These are phyloP conservation scores for Cyphomyrus plagiostoma DNA, from an alignment of 2,113 vertebrate genomes.

Conservation along the genomic window DNA sequence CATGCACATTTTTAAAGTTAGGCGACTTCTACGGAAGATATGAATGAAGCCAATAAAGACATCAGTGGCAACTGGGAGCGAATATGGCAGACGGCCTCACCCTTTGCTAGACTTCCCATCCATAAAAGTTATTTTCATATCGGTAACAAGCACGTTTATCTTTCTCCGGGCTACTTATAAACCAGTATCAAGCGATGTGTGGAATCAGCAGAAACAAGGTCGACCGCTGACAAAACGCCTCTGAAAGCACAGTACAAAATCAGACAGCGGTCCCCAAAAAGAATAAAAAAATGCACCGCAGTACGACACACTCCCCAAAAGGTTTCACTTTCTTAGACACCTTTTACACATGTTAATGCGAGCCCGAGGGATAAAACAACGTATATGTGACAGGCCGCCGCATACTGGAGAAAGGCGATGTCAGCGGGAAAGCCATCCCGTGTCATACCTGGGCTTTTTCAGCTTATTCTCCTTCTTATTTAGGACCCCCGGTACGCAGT, in stretches of 20 bases:
- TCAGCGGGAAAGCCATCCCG: neutral
- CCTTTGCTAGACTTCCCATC: neutral
- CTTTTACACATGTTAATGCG: neutral
- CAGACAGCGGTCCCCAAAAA: neutral
- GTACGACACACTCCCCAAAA: neutral
- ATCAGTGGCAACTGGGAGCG: neutral
- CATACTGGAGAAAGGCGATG: neutral
- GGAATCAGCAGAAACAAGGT: neutral
- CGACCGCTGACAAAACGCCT: neutral
- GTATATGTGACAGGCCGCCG: neutral
- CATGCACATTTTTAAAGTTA: neutral
- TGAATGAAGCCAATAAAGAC: neutral
- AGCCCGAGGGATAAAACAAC: neutral
- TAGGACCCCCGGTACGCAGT: conserved; percentile 90
- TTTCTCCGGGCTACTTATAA: neutral
- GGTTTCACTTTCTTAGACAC: neutral
- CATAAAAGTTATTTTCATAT: neutral
- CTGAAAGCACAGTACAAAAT: neutral
- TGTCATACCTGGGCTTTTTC: conserved; percentile 72
- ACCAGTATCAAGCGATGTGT: neutral
- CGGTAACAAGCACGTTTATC: neutral
- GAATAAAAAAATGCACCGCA: neutral
- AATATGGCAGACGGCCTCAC: neutral
- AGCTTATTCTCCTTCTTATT: conserved; percentile 83
- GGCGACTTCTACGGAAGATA: neutral